phyloP scores from a whole-genome alignment of 2,113 vertebrate species.

The Brevimyrus niger region DNA sequence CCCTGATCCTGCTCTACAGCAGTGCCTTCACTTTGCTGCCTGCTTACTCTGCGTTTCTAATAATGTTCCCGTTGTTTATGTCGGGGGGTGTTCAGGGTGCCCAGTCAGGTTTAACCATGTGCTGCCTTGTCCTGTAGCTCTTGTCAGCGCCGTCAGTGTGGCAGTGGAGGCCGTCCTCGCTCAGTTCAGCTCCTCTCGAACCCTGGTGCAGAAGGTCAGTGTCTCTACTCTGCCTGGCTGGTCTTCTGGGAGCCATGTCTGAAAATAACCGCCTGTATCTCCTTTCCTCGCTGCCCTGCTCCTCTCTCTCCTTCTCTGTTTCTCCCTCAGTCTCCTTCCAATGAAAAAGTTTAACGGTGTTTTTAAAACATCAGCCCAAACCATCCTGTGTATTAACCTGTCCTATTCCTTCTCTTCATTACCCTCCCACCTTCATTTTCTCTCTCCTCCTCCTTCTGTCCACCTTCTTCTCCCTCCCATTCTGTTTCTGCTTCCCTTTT shows the following conservation, averaged over 20 bases:
- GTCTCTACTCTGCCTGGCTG: no score
- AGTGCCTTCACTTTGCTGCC: no score
- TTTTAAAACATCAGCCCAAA: constrained; percentile 31
- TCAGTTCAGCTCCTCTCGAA: constrained; percentile 80
- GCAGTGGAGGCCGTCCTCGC: constrained; percentile 85
- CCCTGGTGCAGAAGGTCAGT: constrained; percentile 88
- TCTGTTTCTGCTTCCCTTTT: neutral
- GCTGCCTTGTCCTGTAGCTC: constrained; percentile 56
- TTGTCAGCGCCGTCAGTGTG: constrained; percentile 72
- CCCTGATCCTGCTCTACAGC: no score
- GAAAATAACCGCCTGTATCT: constrained; percentile 12
- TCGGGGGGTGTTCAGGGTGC: neutral
- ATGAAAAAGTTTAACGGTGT: constrained; percentile 52
- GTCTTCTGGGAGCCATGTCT: neutral
- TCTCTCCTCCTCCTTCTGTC: neutral
- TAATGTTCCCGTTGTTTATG: neutral
- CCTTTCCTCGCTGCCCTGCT: constrained; percentile 25
- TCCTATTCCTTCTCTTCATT: neutral
- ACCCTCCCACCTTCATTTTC: neutral
- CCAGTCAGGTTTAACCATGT: neutral
- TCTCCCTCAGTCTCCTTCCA: constrained; percentile 42
- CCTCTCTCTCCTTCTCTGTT: constrained; percentile 31
- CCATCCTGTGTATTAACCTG: constrained; percentile 34
- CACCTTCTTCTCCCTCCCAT: constrained; percentile 1
- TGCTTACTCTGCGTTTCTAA: neutral